phyloP scores from a whole-genome alignment of 2,113 vertebrate species.

The Upupa epops region DNA sequence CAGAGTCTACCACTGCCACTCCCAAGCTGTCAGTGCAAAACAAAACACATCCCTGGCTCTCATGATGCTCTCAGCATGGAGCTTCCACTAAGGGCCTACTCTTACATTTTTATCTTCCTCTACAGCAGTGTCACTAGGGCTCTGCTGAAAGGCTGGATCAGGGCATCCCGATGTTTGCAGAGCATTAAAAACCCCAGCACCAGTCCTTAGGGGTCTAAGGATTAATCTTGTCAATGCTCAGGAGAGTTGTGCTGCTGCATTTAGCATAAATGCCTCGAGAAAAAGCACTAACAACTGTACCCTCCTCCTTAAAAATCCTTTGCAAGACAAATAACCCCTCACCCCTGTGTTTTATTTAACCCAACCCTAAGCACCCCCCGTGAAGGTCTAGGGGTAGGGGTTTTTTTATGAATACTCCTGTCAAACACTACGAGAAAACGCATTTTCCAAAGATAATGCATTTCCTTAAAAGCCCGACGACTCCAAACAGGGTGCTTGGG shows the following conservation, averaged over 20 bases:
- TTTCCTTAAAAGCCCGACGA: neutral
- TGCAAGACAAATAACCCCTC: neutral
- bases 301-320: neutral
- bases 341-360: neutral
- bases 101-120: neutral
- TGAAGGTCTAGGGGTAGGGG: neutral
- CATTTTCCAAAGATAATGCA: neutral
- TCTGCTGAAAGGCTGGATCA: neutral
- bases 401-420: neutral
- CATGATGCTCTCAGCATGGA: neutral
- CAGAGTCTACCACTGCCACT: neutral
- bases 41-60: neutral
- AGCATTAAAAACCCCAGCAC: neutral
- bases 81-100: neutral
- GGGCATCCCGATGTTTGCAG: neutral
- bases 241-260: neutral
- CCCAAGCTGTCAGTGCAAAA: neutral
- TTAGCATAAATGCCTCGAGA: neutral
- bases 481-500: fast-evolving
- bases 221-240: neutral
- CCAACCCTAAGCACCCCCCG: neutral
- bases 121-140: neutral
- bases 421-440: neutral
- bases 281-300: neutral
- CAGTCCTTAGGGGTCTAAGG: no score